Base-by-base conservation (phyloP, 2,113 vertebrate genomes). In the Corythaixoides concolor region DNA sequence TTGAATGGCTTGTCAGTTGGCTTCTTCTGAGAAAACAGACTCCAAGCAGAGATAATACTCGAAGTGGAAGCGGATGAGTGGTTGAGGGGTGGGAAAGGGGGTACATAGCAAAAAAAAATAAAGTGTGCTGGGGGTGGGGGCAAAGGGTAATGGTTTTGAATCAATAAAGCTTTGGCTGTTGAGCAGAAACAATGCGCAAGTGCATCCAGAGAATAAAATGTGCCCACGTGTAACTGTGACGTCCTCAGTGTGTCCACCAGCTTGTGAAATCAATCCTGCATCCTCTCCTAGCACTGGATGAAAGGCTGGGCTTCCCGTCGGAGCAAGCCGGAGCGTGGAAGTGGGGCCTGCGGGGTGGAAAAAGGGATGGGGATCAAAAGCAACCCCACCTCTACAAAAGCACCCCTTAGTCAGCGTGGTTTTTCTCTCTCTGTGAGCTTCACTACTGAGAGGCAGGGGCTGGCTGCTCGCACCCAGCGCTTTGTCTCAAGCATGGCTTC, bases 181-280 rank as follows among this genome's bases (percentile, higher is more conserved):
- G 93, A 98, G 92, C 96, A 97, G 97, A 97, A 98, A 92, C 81
- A 88, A 75, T 76, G 95, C 79, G 79, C 53, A 49, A 85, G 78
- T 96, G 96, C 97, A 95, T 97, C 97, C 93, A 78, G 96, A 97
- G 88, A 98, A 98, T 98, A 98, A 98, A 98, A 92, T 87, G 85
- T 92, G 93, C 97, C 98, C 97, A 95, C 95, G 4, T 92, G 74
- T 96, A 45, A 88, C 39, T 28, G 86, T 84, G 96, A 85, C 43
- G n/a, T 96, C 69, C 77, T 96, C 95, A 5, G 11, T 85, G 91
- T 95, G 75, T 96, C 95, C 88, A 53, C 67, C 67, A 80, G 24
- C 22, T 79, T 47, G 12, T 72, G 18, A 77, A 35, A 50, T 60
- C 75, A 0, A 26, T 12, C 45, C 88, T 4, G 0, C 41, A 33